A percentile compares a stretch with the other conserved stretches of the same genome.
phyloP scores from a whole-genome alignment of 2,888 invertebrate genomes.

The Hirtodrosophila confusa region DNA sequence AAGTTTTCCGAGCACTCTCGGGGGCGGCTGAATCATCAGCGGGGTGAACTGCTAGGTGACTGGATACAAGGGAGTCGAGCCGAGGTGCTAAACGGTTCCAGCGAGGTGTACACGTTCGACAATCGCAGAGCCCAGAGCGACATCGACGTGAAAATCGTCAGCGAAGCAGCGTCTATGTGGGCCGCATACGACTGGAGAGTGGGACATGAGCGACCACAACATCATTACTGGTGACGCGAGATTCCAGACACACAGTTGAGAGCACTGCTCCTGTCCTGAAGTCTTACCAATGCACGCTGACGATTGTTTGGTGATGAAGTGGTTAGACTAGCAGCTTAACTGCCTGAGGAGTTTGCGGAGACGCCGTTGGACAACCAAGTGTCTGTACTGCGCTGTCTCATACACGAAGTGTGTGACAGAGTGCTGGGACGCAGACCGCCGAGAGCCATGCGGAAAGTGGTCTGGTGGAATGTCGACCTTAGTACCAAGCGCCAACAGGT shows the following conservation, averaged over 20 bases:
- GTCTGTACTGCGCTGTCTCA: slow-evolving; percentile 8
- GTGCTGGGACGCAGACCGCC: slow-evolving; percentile 10
- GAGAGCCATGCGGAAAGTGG: slow-evolving; percentile 2
- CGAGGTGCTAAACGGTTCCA: slow-evolving; percentile 16
- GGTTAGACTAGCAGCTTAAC: slow-evolving; percentile 1
- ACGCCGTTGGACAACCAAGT: slow-evolving; percentile 12
- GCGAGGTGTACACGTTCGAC: slow-evolving; percentile 16
- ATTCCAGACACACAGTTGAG: slow-evolving; percentile 19
- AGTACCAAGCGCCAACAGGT: slow-evolving; percentile 13
- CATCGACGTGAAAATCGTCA: slow-evolving; percentile 15
- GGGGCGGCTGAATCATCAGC: background rate
- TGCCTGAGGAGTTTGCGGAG: background rate
- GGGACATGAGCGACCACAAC: slow-evolving; percentile 33
- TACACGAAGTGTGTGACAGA: slow-evolving; percentile 12
- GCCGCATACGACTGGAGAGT: slow-evolving; percentile 25
- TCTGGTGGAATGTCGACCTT: slow-evolving; percentile 30
- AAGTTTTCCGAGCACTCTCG: background rate
- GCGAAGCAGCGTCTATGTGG: slow-evolving; percentile 18
- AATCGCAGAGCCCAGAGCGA: background rate
- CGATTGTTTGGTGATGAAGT: slow-evolving; percentile 18
- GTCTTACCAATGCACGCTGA: slow-evolving; percentile 15
- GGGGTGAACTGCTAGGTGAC: slow-evolving; percentile 21
- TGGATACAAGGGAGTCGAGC: slow-evolving; percentile 6
- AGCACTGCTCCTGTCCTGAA: slow-evolving; percentile 28
- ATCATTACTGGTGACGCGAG: slow-evolving; percentile 5